Evolutionary conservation across 2,888 invertebrate species (phyloP).

Genomic region (Hirtodrosophila alboralis): DNA sequence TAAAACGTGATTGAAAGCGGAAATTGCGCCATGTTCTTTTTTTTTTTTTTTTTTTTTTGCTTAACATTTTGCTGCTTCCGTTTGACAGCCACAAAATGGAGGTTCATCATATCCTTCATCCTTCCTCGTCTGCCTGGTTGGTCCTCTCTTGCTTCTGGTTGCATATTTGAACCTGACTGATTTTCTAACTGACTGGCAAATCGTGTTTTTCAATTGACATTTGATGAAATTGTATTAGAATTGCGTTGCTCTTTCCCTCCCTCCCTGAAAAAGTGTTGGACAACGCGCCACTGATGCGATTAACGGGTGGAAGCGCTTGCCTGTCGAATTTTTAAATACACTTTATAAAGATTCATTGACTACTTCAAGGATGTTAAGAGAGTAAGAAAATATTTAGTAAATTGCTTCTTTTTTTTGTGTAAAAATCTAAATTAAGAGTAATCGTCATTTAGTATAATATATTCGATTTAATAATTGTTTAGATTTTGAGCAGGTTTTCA

Average conservation of each 20-base stretch:
- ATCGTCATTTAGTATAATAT: no score
- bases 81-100: constrained; percentile 63
- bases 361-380: no score
- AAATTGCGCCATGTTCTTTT: constrained; percentile 62
- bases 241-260: no score
- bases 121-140: background rate
- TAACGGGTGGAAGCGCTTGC: constrained; percentile 29
- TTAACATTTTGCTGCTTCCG: constrained; percentile 57
- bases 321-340: constrained; percentile 5
- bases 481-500: no score
- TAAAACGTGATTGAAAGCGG: constrained; percentile 72
- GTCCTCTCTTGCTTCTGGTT: no score
- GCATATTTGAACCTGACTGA: constrained; percentile 34
- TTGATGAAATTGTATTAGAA: constrained; percentile 67
- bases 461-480: no score
- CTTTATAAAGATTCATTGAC: background rate
- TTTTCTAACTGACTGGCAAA: constrained; percentile 66
- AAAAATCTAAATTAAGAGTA: no score
- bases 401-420: no score
- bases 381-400: no score
- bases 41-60: constrained; percentile 34
- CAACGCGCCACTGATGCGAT: constrained; percentile 53
- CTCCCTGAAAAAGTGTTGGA: constrained; percentile 40
- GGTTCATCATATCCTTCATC: constrained; percentile 29
- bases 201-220: constrained; percentile 71